Conservation (phyloP, 92 coral and sea anemone genomes). For the Virgularia gustaviana region DNA sequence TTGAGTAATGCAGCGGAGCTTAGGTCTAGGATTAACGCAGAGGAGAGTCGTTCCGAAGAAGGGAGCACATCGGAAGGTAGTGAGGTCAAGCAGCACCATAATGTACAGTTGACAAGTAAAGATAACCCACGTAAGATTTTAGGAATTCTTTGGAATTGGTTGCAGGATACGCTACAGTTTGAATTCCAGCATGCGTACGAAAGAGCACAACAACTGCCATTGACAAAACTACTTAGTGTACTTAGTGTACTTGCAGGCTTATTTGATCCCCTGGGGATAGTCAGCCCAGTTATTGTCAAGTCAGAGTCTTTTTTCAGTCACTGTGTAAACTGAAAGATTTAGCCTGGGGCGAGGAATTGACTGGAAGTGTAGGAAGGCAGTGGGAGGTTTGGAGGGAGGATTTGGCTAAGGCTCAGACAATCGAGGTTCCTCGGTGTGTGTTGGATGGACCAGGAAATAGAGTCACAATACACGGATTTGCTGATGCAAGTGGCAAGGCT, state of each 20-base stretch:
- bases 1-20: neutral
- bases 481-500: too few species aligned
- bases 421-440: slow-evolving; percentile 5
- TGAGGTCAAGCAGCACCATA: neutral
- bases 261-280: slow-evolving; percentile 18
- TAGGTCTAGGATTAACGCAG: neutral
- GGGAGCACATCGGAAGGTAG: neutral
- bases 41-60: neutral
- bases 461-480: too few species aligned
- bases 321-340: slow-evolving; percentile 10
- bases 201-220: neutral
- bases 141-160: slow-evolving; percentile 12
- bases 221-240: slow-evolving; percentile 8
- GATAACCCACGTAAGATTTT: slow-evolving; percentile 9
- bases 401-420: neutral
- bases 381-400: slow-evolving; percentile 19
- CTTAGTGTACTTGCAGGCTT: slow-evolving; percentile 7
- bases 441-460: neutral
- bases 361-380: neutral
- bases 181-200: too few species aligned
- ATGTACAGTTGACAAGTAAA: neutral
- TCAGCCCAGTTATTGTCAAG: slow-evolving; percentile 5
- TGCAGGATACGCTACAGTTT: neutral
- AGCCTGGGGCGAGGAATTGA: slow-evolving; percentile 10
- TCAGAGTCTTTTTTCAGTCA: slow-evolving; percentile 1